Percentiles rank a stretch among this genome's conserved stretches.
phyloP scores from a whole-genome alignment of 35 echinoderm and acorn worm species.

The Strongylocentrotus purpuratus region DNA sequence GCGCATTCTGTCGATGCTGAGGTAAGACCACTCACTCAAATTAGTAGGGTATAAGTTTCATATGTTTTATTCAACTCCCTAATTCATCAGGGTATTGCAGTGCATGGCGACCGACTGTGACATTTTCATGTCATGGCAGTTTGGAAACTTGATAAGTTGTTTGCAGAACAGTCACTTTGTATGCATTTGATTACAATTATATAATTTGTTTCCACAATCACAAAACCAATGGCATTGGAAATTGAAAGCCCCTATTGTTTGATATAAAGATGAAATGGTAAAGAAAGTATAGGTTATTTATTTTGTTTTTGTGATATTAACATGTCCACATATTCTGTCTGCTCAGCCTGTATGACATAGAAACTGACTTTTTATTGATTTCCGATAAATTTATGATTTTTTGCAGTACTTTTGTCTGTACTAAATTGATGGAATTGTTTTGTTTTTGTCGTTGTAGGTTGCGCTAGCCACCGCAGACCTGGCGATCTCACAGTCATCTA shows the following conservation, averaged over 20 bases:
- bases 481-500: conserved; percentile 77
- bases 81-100: background rate
- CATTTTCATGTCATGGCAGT: too few species aligned
- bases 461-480: conserved; percentile 74
- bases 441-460: conserved; percentile 60
- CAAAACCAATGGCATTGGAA: too few species aligned
- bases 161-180: too few species aligned
- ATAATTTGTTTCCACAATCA: too few species aligned
- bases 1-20: conserved; percentile 69
- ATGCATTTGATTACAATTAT: too few species aligned
- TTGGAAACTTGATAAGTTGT: too few species aligned
- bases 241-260: too few species aligned
- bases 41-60: background rate
- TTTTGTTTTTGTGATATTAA: background rate
- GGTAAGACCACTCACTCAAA: background rate
- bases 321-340: background rate
- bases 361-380: too few species aligned
- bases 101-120: too few species aligned
- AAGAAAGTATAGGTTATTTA: background rate
- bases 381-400: too few species aligned
- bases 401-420: too few species aligned
- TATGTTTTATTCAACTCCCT: background rate
- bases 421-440: background rate
- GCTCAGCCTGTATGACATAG: background rate
- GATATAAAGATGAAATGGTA: background rate